phyloP scores from a whole-genome alignment of 2,797 vertebrate species.

The Rhodeus uyekii region DNA sequence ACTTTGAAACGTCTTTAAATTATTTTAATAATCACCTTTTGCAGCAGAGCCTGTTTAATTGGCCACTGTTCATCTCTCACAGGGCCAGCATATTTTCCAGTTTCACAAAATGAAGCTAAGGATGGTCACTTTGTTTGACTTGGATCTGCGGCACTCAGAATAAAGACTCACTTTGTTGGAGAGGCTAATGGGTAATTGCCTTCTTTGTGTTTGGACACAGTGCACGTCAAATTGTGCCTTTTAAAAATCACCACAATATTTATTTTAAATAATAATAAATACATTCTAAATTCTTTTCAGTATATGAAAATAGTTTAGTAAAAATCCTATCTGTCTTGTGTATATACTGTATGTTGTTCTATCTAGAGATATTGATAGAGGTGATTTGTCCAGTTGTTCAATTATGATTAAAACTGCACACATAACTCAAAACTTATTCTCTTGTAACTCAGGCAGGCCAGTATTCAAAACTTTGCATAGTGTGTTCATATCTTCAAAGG shows the following conservation, averaged over 20 bases:
- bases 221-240: no score
- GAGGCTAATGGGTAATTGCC: neutral
- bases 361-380: no score
- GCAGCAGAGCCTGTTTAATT: neutral
- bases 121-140: neutral
- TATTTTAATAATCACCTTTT: conserved; percentile 16
- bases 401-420: neutral
- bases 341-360: no score
- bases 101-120: conserved; percentile 3
- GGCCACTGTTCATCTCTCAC: conserved; percentile 11
- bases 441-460: neutral
- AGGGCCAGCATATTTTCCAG: conserved; percentile 13
- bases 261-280: no score
- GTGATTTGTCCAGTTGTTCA: neutral
- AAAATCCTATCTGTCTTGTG: no score
- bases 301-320: no score
- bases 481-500: neutral
- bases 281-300: no score
- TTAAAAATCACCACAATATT: no score
- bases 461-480: neutral
- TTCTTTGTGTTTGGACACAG: neutral
- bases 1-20: conserved; percentile 19
- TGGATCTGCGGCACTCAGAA: conserved; percentile 10
- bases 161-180: conserved; percentile 17
- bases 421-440: neutral